Evolutionary conservation across 1,140 invertebrate genomes (phyloP), one percentile per base, ranked within the genome.

Genomic region (Pogonus chalceus): DNA sequence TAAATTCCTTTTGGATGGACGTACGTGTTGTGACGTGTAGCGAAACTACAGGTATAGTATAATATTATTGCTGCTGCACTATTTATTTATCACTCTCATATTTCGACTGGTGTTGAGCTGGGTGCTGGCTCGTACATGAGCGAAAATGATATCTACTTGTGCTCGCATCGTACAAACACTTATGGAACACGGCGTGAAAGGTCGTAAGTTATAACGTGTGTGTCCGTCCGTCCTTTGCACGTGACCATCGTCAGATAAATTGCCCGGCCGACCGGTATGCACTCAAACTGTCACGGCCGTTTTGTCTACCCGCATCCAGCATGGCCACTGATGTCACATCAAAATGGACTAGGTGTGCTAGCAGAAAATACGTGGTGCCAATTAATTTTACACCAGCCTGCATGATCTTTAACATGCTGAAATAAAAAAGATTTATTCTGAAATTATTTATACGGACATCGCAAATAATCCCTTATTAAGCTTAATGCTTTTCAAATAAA

Each of bases 1-100:
- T 14, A 43, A 16, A 7, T 10, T 43, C 4, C 37, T 7, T 12
- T 4, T 3, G 4, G 37, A 43, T 7, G 14, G 14, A 31, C 26
- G 26, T 31, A 7, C 26, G 14, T 7, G 26, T 14, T 10, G n/a
- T n/a, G n/a, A n/a, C n/a, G n/a, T n/a, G n/a, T n/a, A 12, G 37
- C 37, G 18, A 43, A 16, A 43, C 7, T 12, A 4, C 9, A 43
- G 18, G 37, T 43, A 3, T 18, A 43, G 18, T 18, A 12, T 9
- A 43, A 18, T 18, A 18, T 7, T 9, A 16, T 16, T 12, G 18
- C 9, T 12, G 37, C 37, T 12, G 7, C 4, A 43, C 37, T 43
- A 43, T 43, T 43, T 43, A 43, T 43, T 43, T 43, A 43, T 43
- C 18, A 43, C 37, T 43, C 18, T 43, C 37, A 43, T 43, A 43